Conservation (phyloP, 2,797 vertebrate genomes). For the Numenius phaeopus region DNA sequence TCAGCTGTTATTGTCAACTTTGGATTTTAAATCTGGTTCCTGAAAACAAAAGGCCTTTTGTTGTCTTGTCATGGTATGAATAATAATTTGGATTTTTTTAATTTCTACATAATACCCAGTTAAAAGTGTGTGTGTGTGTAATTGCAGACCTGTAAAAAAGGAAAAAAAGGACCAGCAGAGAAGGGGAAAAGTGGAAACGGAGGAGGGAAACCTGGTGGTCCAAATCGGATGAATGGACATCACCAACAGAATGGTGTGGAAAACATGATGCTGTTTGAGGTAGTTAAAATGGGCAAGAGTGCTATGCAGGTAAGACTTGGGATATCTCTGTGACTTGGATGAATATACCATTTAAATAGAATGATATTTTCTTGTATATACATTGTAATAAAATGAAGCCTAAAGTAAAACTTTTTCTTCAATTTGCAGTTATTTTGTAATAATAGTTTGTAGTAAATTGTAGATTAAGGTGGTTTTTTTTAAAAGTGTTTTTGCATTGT, state of each 20-base stretch:
- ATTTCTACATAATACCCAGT: neutral
- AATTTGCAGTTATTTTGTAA: neutral
- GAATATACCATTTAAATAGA: neutral
- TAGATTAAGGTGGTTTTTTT: neutral
- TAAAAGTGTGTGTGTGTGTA: neutral
- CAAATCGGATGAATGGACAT: conserved; percentile 96
- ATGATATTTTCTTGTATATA: neutral
- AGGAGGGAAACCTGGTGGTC: conserved; percentile 86
- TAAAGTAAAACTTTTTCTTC: neutral
- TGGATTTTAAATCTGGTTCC: neutral
- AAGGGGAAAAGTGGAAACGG: conserved; percentile 90
- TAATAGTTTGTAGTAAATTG: neutral
- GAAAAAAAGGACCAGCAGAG: conserved; percentile 90
- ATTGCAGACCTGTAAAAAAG: conserved; percentile 90
- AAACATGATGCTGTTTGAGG: conserved; percentile 99
- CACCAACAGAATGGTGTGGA: conserved; percentile 99
- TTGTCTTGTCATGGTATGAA: neutral
- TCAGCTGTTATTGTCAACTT: neutral
- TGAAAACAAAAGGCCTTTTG: neutral
- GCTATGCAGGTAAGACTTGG: conserved; percentile 93
- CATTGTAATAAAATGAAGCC: neutral
- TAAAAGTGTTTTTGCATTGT: neutral
- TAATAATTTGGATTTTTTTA: neutral
- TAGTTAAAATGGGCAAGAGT: conserved; percentile 97
- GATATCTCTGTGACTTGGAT: neutral